Evolutionary conservation across 1,140 invertebrate species (phyloP).

Genomic region (Cotesia glomerata): DNA sequence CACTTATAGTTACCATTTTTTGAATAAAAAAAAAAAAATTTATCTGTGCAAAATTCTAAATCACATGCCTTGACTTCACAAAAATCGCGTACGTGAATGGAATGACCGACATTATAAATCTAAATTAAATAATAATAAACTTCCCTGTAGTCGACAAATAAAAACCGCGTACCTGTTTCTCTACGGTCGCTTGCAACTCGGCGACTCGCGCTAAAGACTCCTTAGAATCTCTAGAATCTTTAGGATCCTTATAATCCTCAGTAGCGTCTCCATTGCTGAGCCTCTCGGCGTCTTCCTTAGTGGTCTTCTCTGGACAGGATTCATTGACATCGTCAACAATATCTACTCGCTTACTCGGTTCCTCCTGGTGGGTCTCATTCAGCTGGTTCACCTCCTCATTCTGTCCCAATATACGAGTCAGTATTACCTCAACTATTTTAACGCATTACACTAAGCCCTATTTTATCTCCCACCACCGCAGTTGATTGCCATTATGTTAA

Average conservation of each 20-base stretch:
- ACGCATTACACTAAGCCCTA: not conserved
- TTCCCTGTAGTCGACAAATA: constrained; percentile 17
- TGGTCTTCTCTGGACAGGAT: constrained; percentile 2
- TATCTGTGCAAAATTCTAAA: too few species aligned
- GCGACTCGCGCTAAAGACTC: constrained; percentile 62
- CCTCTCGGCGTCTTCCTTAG: constrained; percentile 48
- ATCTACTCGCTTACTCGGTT: constrained; percentile 16
- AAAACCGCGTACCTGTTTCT: constrained; percentile 80
- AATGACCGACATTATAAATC: too few species aligned
- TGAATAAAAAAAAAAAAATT: too few species aligned
- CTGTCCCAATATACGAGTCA: constrained; percentile 59
- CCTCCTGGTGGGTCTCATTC: constrained; percentile 10
- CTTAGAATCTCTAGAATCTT: too few species aligned
- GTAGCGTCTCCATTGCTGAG: constrained; percentile 68
- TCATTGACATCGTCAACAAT: not conserved
- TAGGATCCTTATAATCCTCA: constrained; percentile 64
- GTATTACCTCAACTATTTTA: constrained; percentile 48
- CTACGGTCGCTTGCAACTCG: constrained; percentile 87
- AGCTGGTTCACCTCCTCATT: constrained; percentile 47
- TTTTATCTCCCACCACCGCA: not conserved
- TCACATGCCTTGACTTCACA: too few species aligned
- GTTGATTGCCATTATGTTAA: not conserved
- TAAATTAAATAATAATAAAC: not conserved
- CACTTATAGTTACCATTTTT: too few species aligned
- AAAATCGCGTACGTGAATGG: too few species aligned